Percentiles rank a stretch among this genome's conserved stretches.
Conservation (phyloP, 2,888 invertebrate genomes). For the Sarcophaga variegata region DNA sequence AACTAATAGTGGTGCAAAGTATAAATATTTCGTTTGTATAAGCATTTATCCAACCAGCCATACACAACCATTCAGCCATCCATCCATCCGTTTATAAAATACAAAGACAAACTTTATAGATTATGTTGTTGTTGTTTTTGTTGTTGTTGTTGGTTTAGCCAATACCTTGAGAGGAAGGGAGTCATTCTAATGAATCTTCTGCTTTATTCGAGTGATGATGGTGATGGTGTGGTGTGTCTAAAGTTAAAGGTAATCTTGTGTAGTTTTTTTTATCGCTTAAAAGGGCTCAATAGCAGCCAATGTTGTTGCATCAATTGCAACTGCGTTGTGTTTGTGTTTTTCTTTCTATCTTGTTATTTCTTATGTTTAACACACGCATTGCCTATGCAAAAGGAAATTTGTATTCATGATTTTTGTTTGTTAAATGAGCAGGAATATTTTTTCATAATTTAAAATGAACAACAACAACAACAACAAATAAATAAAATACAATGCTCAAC, state of each 20-base stretch:
- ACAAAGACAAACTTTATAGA: slow-evolving; percentile 13
- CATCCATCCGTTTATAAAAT: neutral
- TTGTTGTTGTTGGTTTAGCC: no score
- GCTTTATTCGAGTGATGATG: slow-evolving; percentile 20
- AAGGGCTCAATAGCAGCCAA: slow-evolving; percentile 42
- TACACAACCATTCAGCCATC: slow-evolving; percentile 5
- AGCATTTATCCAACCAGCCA: slow-evolving; percentile 21
- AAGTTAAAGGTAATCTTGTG: slow-evolving; percentile 60
- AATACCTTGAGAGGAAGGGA: slow-evolving; percentile 13
- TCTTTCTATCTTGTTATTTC: neutral
- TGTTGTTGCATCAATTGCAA: slow-evolving; percentile 36
- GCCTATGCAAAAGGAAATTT: slow-evolving; percentile 56
- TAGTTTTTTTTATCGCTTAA: slow-evolving; percentile 16
- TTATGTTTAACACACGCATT: neutral
- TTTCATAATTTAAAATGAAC: slow-evolving; percentile 61
- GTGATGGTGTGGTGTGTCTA: slow-evolving; percentile 5
- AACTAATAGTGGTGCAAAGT: slow-evolving; percentile 47
- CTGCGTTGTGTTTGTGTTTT: neutral
- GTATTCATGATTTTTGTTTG: slow-evolving; percentile 67
- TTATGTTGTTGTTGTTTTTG: neutral
- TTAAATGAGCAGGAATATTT: slow-evolving; percentile 64
- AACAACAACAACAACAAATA: no score
- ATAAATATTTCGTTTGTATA: slow-evolving; percentile 56
- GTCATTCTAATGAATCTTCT: slow-evolving; percentile 57
- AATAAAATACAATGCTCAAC: slow-evolving; percentile 10